Percentiles rank a stretch among this genome's conserved stretches.
These are phyloP conservation scores for Megathymus violae DNA, from an alignment of 1,140 invertebrate species.

Conservation along the genomic window DNA sequence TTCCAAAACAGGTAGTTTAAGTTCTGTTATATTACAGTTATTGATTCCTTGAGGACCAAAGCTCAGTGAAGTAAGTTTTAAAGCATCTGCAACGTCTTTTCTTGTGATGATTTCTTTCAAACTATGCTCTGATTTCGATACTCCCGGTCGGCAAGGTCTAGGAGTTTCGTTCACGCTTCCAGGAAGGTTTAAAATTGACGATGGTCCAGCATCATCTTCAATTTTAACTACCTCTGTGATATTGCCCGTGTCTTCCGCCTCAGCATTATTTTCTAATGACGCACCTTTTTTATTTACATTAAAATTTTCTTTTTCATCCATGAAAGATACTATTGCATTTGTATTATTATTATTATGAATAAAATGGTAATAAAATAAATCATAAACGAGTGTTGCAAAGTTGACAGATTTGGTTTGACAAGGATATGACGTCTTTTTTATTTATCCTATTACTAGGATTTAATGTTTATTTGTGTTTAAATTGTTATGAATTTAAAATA, in stretches of 20 bases:
- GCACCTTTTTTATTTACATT: slow-evolving; percentile 41
- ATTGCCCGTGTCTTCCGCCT: slow-evolving; percentile 40
- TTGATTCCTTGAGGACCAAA: slow-evolving; percentile 46
- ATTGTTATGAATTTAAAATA: too few relatives aligned
- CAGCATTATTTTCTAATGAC: slow-evolving; percentile 41
- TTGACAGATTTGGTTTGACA: slow-evolving; percentile 50
- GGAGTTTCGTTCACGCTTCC: slow-evolving; percentile 38
- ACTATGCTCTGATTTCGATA: slow-evolving; percentile 75
- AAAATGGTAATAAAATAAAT: slow-evolving; percentile 60
- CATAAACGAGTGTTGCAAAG: slow-evolving; percentile 53
- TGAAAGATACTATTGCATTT: slow-evolving; percentile 53
- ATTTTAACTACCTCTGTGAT: slow-evolving; percentile 37
- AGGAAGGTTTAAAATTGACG: slow-evolving; percentile 52
- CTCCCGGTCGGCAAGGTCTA: slow-evolving; percentile 44
- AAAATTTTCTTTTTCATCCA: slow-evolving; percentile 56
- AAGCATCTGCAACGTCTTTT: slow-evolving; percentile 65
- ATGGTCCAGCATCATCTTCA: slow-evolving; percentile 67
- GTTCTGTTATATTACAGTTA: slow-evolving; percentile 54
- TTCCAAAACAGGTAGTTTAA: slow-evolving; percentile 62
- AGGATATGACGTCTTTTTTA: slow-evolving; percentile 22
- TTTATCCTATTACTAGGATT: too few relatives aligned
- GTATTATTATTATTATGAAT: slow-evolving; percentile 41
- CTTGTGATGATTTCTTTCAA: slow-evolving; percentile 63
- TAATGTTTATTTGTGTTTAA: too few relatives aligned
- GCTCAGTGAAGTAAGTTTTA: slow-evolving; percentile 63